Evolutionary conservation across 2,888 invertebrate species (phyloP).

Genomic region (Heteropelma amictum): DNA sequence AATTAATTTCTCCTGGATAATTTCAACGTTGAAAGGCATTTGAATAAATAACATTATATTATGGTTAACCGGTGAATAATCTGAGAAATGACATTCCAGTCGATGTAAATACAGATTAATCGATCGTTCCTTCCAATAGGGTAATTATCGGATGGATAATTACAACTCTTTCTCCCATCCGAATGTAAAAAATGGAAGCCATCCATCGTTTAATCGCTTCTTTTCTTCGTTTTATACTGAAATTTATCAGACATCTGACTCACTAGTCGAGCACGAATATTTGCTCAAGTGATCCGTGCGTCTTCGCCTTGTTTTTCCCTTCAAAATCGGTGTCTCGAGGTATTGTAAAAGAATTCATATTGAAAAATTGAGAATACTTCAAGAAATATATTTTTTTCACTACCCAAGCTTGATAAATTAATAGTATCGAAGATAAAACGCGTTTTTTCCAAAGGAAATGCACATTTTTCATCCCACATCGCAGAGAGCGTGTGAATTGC

Average conservation of each 20-base stretch:
- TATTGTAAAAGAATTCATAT: too few species aligned
- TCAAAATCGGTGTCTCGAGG: not conserved
- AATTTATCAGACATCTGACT: conserved; percentile 32
- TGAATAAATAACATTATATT: too few species aligned
- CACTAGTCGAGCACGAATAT: conserved; percentile 15
- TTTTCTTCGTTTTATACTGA: conserved; percentile 9
- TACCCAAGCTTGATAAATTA: too few species aligned
- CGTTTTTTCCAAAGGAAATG: too few species aligned
- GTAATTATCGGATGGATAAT: not conserved
- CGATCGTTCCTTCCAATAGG: not conserved
- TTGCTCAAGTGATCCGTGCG: conserved; percentile 46
- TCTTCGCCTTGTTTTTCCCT: conserved; percentile 23
- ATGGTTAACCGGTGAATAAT: not conserved
- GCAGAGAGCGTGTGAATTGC: too few species aligned
- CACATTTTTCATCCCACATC: too few species aligned
- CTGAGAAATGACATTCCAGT: not conserved
- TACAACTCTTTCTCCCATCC: not conserved
- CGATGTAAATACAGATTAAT: not conserved
- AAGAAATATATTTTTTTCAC: too few species aligned
- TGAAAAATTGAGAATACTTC: too few species aligned
- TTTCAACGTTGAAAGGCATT: too few species aligned
- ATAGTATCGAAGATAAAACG: too few species aligned
- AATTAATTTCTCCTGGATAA: too few species aligned
- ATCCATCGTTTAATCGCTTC: not conserved
- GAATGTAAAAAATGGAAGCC: not conserved